Conservation (phyloP, 2,113 vertebrate genomes). For the Todiramphus saurophagus region DNA sequence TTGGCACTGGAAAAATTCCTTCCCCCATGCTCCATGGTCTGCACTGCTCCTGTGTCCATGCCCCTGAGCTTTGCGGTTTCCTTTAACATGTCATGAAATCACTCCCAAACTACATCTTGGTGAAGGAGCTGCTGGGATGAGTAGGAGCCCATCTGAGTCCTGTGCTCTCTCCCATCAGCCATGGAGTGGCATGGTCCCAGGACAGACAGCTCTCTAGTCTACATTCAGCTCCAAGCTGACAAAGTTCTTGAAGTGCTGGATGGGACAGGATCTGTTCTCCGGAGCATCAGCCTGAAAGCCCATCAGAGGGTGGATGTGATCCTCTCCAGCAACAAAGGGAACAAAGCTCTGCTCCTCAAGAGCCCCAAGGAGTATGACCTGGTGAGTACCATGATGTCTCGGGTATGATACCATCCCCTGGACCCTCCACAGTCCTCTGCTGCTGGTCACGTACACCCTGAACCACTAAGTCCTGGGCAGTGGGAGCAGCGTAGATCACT, state of each 20-base stretch:
- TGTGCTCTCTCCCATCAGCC: slow-evolving; percentile 69
- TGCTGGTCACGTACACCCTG: neutral
- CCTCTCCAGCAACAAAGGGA: slow-evolving; percentile 79
- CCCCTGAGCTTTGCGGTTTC: neutral
- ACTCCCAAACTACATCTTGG: neutral
- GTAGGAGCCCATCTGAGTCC: neutral
- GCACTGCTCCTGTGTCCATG: neutral
- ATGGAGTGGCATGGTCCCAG: slow-evolving; percentile 87
- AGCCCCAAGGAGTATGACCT: slow-evolving; percentile 94
- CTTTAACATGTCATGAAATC: neutral
- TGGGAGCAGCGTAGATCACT: neutral
- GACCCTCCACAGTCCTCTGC: neutral
- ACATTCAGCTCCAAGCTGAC: slow-evolving; percentile 78
- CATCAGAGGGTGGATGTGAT: slow-evolving; percentile 75
- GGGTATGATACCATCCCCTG: neutral
- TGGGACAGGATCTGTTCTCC: slow-evolving; percentile 68
- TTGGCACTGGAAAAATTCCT: neutral
- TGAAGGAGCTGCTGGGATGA: neutral
- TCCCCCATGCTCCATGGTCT: neutral
- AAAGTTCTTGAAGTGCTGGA: slow-evolving; percentile 82
- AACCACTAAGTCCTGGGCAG: neutral
- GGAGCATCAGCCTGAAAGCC: slow-evolving; percentile 75
- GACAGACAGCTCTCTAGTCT: slow-evolving; percentile 70
- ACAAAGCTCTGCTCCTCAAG: slow-evolving; percentile 83
- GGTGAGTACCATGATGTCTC: slow-evolving; percentile 66